A percentile compares a stretch with the other conserved stretches of the same genome.
Evolutionary conservation across 2,888 invertebrate genomes (phyloP).

Genomic region (Escarpia spicata): DNA sequence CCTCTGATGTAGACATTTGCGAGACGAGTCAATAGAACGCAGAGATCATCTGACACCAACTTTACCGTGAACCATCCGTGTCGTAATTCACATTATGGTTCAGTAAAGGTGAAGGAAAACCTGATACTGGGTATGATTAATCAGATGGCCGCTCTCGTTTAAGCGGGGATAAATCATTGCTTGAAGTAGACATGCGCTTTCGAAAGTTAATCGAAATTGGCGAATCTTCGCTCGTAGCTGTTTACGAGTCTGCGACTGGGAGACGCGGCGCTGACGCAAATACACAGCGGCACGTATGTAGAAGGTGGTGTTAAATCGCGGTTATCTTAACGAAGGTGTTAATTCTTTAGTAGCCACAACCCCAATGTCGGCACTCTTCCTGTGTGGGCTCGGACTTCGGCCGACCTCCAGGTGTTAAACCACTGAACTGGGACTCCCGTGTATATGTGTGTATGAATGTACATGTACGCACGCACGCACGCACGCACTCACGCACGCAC

Average conservation of each 20-base stretch:
- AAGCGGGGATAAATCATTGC: background rate
- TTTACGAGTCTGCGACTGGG: background rate
- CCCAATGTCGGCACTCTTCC: background rate
- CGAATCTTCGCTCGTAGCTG: background rate
- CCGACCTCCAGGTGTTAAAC: background rate
- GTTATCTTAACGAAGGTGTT: background rate
- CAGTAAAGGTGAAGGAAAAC: background rate
- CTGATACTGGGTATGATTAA: background rate
- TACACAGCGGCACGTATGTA: background rate
- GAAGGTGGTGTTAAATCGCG: background rate
- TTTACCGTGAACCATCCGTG: constrained; percentile 13
- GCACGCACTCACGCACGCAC: background rate
- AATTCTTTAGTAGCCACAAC: background rate
- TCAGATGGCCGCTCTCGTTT: background rate
- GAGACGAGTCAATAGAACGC: background rate
- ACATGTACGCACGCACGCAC: background rate
- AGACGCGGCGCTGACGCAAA: background rate
- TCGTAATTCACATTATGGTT: background rate
- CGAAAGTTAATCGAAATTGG: background rate
- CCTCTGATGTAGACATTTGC: background rate
- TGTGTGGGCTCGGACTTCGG: background rate
- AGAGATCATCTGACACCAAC: background rate
- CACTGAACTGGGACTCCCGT: background rate
- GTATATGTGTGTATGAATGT: background rate
- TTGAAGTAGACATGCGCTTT: background rate